Base-by-base conservation (phyloP, 1,140 invertebrate genomes). In the Drosophila ogumai region DNA sequence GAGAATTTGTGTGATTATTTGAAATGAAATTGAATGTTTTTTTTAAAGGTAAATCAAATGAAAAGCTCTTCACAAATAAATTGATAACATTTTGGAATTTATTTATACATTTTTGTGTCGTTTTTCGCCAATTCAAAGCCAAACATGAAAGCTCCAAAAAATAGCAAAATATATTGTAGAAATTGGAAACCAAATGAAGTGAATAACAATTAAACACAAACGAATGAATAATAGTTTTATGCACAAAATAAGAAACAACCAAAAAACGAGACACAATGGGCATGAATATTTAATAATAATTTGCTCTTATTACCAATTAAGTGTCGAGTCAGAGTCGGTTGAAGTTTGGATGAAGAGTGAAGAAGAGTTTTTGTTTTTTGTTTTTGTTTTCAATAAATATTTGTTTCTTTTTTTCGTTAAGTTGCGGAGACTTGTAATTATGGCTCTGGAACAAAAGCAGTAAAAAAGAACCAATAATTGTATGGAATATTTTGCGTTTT, bases 291-390 rank as follows among this genome's bases (percentile, higher is more conserved):
- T 79, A 71, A 78, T 58, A 78, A 78, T 77, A 78, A 78, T 78
- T 88, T 84, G 80, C 84, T 88, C 84, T 87, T 88, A 87, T 87
- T 87, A 87, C 84, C 84, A 87, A 87, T 87, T 78, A 88, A 82
- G 66, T 87, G 84, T 84, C 84, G 84, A 77, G 80, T 88, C 84
- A 87, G 80, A 88, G 84, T 88, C 72, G 80, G 84, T 87, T 88
- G 72, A 77, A 82, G 80, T 77, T 47, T 43, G 84, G 68, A 72
- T 57, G 52, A 74, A 74, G 75, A 79, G 64, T 79, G 69, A 68
- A 67, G 32, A 40, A 38, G 17, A 58, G 64, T 79, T 74, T 43
- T 31, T 56, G 36, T 32, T 57, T 43, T 60, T 68, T 44, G 41
- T 10, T 67, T 67, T 59, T 68, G 55, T 47, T 66, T 81, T 44